Percentiles rank a stretch among this genome's conserved stretches.
Evolutionary conservation across 2,113 vertebrate species (phyloP).

Genomic region (Dromiciops gliroides): DNA sequence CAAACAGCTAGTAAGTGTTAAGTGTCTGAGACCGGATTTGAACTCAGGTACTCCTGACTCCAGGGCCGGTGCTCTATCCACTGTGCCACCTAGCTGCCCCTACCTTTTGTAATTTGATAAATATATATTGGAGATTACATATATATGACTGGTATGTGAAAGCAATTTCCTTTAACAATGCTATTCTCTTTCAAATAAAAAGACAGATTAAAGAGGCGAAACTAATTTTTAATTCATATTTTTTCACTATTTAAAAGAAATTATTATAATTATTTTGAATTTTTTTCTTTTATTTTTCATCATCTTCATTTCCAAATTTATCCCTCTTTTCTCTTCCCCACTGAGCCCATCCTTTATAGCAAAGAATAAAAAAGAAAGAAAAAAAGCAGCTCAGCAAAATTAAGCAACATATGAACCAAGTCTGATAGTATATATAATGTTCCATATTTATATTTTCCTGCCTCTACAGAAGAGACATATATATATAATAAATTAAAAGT

Average conservation of each 20-base stretch:
- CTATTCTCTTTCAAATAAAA: neutral
- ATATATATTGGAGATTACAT: neutral
- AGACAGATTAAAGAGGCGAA: slow-evolving; percentile 9
- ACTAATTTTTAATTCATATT: neutral
- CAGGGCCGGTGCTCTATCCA: too few relatives aligned
- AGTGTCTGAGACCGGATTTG: too few relatives aligned
- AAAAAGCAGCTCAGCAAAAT: neutral
- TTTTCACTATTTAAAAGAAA: neutral
- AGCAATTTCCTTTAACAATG: neutral
- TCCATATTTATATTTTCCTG: neutral
- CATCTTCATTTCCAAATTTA: neutral
- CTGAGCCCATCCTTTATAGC: neutral
- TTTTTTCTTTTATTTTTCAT: neutral
- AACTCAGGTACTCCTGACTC: too few relatives aligned
- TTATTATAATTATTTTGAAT: neutral
- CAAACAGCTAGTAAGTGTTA: too few relatives aligned
- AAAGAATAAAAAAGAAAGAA: neutral
- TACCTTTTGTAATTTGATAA: slow-evolving; percentile 12
- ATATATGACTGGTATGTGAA: neutral
- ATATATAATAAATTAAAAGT: neutral
- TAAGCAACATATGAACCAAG: neutral
- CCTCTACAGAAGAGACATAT: neutral
- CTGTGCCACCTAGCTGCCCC: too few relatives aligned
- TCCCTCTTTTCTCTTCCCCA: neutral
- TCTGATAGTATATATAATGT: neutral